Percentiles rank a stretch among this genome's conserved stretches.
Conservation (phyloP, 2,113 vertebrate genomes). For the Chaetops frenatus region DNA sequence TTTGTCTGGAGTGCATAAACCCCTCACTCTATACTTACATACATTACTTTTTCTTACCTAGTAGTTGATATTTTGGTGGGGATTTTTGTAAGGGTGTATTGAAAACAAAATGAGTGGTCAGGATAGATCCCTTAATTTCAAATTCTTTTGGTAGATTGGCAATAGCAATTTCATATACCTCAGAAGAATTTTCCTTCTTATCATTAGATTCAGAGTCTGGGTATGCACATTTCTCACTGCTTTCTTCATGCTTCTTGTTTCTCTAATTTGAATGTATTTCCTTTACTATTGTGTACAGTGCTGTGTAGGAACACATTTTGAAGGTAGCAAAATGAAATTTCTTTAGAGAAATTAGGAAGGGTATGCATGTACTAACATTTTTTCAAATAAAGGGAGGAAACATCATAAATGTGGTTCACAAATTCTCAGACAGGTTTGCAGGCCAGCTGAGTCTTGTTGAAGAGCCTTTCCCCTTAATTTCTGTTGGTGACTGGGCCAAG, state of each 20-base stretch:
- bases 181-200: not conserved
- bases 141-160: not conserved
- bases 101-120: not conserved
- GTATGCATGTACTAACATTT: not conserved
- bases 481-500: constrained; percentile 12
- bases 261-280: not conserved
- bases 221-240: not conserved
- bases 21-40: not conserved
- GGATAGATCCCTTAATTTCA: not conserved
- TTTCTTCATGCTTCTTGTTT: not conserved
- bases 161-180: not conserved
- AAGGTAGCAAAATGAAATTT: not conserved
- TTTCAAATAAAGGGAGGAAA: constrained; percentile 3
- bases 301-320: not conserved
- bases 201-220: not conserved
- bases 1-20: not conserved
- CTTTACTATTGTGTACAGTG: not conserved
- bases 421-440: constrained; percentile 43
- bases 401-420: constrained; percentile 9
- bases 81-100: not conserved
- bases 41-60: rapidly evolving
- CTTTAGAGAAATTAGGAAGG: not conserved
- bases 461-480: constrained; percentile 49
- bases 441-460: constrained; percentile 49
- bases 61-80: not conserved